A percentile compares a stretch with the other conserved stretches of the same genome.
These are phyloP conservation scores for Cyprinodon brontotheroides DNA, from an alignment of 2,113 vertebrate genomes.

Conservation along the genomic window DNA sequence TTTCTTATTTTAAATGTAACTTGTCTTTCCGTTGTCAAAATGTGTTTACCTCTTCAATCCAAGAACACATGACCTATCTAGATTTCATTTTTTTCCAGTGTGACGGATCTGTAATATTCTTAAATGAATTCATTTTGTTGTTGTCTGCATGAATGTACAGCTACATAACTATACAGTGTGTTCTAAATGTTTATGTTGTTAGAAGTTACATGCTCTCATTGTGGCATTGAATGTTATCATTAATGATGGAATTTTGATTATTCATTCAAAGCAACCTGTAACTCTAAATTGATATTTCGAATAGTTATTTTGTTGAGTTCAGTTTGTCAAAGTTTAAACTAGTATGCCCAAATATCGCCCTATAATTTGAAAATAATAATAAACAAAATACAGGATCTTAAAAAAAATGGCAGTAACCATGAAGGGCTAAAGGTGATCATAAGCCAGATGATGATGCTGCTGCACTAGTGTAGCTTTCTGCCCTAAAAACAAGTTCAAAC, in stretches of 20 bases:
- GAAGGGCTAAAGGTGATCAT: neutral
- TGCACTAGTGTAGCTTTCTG: neutral
- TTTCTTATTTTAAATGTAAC: too few species aligned
- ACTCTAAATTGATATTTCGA: neutral
- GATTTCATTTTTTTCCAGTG: neutral
- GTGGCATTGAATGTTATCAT: neutral
- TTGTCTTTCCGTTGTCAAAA: too few species aligned
- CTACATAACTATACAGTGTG: neutral
- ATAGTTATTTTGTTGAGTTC: neutral
- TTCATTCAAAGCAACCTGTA: neutral
- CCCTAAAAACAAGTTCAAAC: neutral
- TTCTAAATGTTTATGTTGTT: too few species aligned
- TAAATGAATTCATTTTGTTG: neutral
- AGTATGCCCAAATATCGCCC: neutral
- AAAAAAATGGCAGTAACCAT: neutral
- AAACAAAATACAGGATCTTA: neutral
- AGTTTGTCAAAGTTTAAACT: neutral
- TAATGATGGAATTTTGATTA: neutral
- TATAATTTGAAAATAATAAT: neutral
- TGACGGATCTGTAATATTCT: neutral
- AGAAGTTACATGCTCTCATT: neutral
- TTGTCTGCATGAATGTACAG: neutral
- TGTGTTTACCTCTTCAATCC: too few species aligned
- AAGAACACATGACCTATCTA: too few species aligned
- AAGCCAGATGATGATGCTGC: neutral